Conservation (phyloP, 2,888 invertebrate genomes). For the Drosophila borborema region DNA sequence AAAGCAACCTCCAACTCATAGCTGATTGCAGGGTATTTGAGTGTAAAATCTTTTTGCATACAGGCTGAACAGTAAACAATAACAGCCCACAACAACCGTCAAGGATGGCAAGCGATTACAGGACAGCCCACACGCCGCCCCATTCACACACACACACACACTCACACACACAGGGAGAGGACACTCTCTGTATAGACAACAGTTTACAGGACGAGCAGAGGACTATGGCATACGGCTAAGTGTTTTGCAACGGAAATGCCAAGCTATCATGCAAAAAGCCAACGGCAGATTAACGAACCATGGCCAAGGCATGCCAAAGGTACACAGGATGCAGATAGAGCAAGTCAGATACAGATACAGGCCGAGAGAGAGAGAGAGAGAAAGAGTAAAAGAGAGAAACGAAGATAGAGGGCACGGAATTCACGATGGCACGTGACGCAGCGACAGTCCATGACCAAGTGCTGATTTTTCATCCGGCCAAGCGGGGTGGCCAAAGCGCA, state of each 20-base stretch:
- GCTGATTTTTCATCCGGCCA: slow-evolving; percentile 73
- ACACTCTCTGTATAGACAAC: slow-evolving; percentile 5
- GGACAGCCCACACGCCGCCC: slow-evolving; percentile 44
- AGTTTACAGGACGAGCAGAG: slow-evolving; percentile 12
- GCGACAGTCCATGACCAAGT: slow-evolving; percentile 80
- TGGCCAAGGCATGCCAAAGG: slow-evolving; percentile 75
- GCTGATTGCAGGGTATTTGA: slow-evolving; percentile 40
- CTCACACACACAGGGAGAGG: not conserved
- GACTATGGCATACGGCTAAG: slow-evolving; percentile 61
- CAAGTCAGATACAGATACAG: slow-evolving; percentile 16
- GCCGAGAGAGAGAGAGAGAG: slow-evolving; percentile 3
- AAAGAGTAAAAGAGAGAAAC: not conserved
- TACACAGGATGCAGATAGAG: slow-evolving; percentile 46
- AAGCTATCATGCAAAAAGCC: slow-evolving; percentile 79
- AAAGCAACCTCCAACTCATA: not conserved
- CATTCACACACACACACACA: slow-evolving; percentile 7
- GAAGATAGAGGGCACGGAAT: slow-evolving; percentile 22
- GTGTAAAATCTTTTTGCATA: slow-evolving; percentile 31
- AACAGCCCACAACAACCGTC: slow-evolving; percentile 64
- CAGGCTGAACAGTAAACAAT: slow-evolving; percentile 68
- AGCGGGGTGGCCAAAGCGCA: slow-evolving; percentile 32
- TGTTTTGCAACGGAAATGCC: slow-evolving; percentile 80
- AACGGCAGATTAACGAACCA: slow-evolving; percentile 79
- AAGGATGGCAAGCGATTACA: slow-evolving; percentile 68
- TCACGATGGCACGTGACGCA: slow-evolving; percentile 71